phyloP scores from a whole-genome alignment of 2,888 invertebrate genomes.

The Andrena chrysosceles region DNA sequence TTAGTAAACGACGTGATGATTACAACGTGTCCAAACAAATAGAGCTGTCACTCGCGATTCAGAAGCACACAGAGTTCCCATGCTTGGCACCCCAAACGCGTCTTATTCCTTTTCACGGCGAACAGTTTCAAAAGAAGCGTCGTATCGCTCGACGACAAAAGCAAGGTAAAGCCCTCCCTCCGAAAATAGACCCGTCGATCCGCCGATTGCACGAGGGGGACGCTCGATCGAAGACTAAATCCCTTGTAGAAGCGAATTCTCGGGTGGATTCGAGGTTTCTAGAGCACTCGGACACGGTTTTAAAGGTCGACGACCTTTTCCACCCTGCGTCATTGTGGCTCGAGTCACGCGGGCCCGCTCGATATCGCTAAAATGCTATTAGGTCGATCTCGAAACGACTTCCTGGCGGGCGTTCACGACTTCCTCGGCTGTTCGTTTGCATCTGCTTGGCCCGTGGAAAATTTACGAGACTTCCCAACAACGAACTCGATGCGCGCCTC shows the following conservation, averaged over 20 bases:
- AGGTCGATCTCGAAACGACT: conserved; percentile 65
- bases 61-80: background rate
- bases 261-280: conserved; percentile 70
- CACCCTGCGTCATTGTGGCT: conserved; percentile 53
- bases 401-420: conserved; percentile 40
- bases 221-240: conserved; percentile 43
- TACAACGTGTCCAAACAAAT: background rate
- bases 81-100: background rate
- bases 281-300: conserved; percentile 68
- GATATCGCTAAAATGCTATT: conserved; percentile 73
- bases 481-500: conserved; percentile 18
- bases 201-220: background rate
- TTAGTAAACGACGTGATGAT: background rate
- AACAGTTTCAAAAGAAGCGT: background rate
- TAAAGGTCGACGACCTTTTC: conserved; percentile 72
- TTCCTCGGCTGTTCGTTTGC: conserved; percentile 13
- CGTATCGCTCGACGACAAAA: conserved; percentile 12
- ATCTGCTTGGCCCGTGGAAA: conserved; percentile 7
- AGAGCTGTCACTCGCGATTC: too few relatives aligned
- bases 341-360: conserved; percentile 62
- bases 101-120: background rate
- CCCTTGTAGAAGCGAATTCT: conserved; percentile 21
- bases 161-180: conserved; percentile 17
- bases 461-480: conserved; percentile 47
- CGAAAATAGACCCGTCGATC: conserved; percentile 41